phyloP scores from a whole-genome alignment of 2,113 vertebrate species.

The Syngnathoides biaculeatus region DNA sequence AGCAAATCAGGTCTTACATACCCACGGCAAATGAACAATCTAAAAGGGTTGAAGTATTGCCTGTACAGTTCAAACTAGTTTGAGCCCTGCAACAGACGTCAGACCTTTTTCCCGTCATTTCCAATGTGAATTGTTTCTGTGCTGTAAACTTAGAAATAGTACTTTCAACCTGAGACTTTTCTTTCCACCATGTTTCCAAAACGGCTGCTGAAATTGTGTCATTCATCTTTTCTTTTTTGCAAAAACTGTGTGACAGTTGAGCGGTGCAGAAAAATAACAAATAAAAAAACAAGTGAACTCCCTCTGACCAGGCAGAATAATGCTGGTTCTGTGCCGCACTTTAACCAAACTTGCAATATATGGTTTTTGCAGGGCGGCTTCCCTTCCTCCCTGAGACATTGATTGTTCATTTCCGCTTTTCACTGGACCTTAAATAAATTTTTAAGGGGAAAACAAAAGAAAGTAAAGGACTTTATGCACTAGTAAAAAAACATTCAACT shows the following conservation, averaged over 20 bases:
- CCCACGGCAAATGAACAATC: no score
- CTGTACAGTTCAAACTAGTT: no score
- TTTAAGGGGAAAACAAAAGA: background rate
- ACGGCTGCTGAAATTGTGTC: slow-evolving; percentile 28
- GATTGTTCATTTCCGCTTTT: slow-evolving; percentile 13
- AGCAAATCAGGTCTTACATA: no score
- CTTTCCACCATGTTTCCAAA: slow-evolving; percentile 14
- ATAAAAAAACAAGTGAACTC: slow-evolving; percentile 34
- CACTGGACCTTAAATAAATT: background rate
- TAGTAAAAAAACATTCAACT: background rate
- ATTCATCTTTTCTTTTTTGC: slow-evolving; percentile 33
- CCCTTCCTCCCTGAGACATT: slow-evolving; percentile 33
- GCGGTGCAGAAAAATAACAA: slow-evolving; percentile 34
- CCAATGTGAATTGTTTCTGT: background rate
- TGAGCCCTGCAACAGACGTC: no score
- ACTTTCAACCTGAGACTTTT: background rate
- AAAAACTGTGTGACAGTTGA: slow-evolving; percentile 27
- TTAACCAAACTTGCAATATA: slow-evolving; percentile 42
- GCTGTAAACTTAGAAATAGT: background rate
- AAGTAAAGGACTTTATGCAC: background rate
- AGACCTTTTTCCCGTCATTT: no score
- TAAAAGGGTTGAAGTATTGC: no score
- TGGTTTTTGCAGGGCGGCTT: slow-evolving; percentile 37
- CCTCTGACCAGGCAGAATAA: slow-evolving; percentile 42
- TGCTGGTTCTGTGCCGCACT: slow-evolving; percentile 45